A percentile compares a stretch with the other conserved stretches of the same genome.
phyloP scores from a whole-genome alignment of 2,888 invertebrate species.

The Steinernema carpocapsae region DNA sequence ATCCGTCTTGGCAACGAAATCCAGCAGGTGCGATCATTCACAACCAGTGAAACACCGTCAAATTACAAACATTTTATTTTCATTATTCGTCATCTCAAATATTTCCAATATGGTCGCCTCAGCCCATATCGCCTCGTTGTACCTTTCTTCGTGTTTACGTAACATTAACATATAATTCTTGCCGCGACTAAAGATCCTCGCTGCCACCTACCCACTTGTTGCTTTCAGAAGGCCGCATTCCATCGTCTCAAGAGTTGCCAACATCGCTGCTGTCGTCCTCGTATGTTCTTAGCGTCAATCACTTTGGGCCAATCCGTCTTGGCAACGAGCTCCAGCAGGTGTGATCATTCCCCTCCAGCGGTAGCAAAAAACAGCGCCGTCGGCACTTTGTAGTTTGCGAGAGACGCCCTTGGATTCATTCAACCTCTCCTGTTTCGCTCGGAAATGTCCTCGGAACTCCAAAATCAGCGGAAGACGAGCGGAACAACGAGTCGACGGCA shows the following conservation, averaged over 20 bases:
- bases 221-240: neutral
- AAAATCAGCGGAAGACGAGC: neutral
- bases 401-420: no score
- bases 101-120: no score
- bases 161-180: no score
- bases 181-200: neutral
- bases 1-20: no score
- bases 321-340: neutral
- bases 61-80: no score
- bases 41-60: no score
- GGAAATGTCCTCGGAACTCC: no score
- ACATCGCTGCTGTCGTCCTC: neutral
- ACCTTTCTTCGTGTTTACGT: no score
- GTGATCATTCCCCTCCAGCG: neutral
- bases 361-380: neutral
- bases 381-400: neutral
- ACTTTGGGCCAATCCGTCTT: neutral
- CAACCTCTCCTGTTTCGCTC: no score
- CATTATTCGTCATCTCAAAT: no score
- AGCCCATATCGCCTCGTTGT: no score
- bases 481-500: neutral
- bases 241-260: neutral
- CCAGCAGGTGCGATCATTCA: no score
- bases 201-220: neutral
- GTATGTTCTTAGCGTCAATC: slow-evolving; percentile 1